Conservation (phyloP, 1,140 invertebrate species). For the Tachypleus tridentatus region DNA sequence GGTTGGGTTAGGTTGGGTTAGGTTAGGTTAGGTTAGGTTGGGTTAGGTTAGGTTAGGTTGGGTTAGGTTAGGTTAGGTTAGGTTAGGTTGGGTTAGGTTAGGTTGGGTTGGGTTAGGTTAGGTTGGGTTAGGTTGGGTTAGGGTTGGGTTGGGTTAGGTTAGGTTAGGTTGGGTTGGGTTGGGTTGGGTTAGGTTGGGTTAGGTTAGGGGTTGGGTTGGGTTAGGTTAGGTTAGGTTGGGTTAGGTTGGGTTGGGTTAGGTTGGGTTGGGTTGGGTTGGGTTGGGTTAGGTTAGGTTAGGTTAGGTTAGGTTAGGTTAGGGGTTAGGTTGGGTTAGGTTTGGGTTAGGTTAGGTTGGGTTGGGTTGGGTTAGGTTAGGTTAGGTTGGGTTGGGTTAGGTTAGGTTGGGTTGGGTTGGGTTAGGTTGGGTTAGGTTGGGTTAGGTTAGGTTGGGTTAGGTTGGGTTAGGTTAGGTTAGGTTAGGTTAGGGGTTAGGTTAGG, state of each 20-base stretch:
- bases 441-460: constrained; percentile 17
- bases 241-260: too few species aligned
- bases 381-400: constrained; percentile 25
- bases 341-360: constrained; percentile 24
- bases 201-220: too few species aligned
- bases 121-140: constrained; percentile 18
- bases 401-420: constrained; percentile 22
- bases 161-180: constrained; percentile 24
- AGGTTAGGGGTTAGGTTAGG: constrained; percentile 17
- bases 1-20: constrained; percentile 25
- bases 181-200: constrained; percentile 23
- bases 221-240: too few species aligned
- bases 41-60: constrained; percentile 17
- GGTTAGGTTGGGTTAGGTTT: constrained; percentile 23
- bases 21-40: constrained; percentile 22
- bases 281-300: too few species aligned
- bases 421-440: constrained; percentile 18
- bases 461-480: constrained; percentile 22
- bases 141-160: constrained; percentile 22
- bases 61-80: constrained; percentile 6
- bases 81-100: constrained; percentile 23
- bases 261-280: too few species aligned
- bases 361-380: constrained; percentile 25
- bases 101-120: constrained; percentile 14
- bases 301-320: too few species aligned